Evolutionary conservation across 37 sponge, comb jelly and placozoan species (phyloP), one percentile per base, ranked within the genome.

Genomic region (Dysidea cf. avara): DNA sequence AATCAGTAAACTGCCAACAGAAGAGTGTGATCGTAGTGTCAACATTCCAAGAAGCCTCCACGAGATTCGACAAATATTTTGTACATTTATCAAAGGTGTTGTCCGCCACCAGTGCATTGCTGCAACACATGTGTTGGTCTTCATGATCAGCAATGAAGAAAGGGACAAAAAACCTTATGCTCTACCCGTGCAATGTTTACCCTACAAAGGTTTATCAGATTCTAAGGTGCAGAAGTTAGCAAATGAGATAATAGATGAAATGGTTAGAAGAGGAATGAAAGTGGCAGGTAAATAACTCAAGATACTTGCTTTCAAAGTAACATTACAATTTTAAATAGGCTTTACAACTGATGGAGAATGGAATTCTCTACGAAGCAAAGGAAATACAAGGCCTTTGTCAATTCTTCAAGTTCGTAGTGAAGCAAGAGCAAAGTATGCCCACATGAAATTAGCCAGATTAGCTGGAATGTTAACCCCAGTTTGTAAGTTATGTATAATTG

Each of bases 351-450:
- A n/a, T n/a, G n/a, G n/a, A n/a, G n/a, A n/a, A n/a, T n/a, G n/a
- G n/a, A n/a, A n/a, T n/a, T n/a, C n/a, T n/a, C n/a, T n/a, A n/a
- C n/a, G n/a, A 53, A 53, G 33, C 9, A 69, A 30, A 29, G 71
- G 71, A 30, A 34, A 69, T 29, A 31, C 71, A 7, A 12, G 71
- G 7, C 71, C 71, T 34, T 22, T 69, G 33, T 69, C 71, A 53
- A 38, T 53, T 16, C 36, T 51, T 25, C 46, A 72, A n/a, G 3
- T 69, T 25, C 28, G 22, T 18, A 14, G 36, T 22, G 36, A 69
- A 34, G 37, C 17, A 53, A n/a, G 56, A 22, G 56, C 72, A 1
- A 2, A 18, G 1, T 57, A 2, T 14, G 38, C 40, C 3, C 6
- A 38, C 14, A 31, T 7, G 36, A 54, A 28, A 17, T 50, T 17